phyloP scores from a whole-genome alignment of 2,797 vertebrate genomes.

The Mormyrus proboscirostris region DNA sequence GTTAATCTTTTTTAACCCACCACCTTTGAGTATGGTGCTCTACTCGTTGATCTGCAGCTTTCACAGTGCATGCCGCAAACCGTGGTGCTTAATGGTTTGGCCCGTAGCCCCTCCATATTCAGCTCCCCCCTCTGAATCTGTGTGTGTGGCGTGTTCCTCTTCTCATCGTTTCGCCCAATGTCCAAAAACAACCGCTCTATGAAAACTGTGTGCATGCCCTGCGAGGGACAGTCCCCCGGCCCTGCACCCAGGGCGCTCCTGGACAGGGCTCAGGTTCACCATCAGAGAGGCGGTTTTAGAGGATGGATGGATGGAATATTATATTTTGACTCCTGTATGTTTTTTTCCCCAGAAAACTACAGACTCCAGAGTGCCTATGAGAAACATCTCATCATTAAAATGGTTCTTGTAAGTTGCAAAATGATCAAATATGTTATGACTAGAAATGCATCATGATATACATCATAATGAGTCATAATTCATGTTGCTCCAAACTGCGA shows the following conservation, averaged over 20 bases:
- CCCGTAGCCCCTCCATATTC: not conserved
- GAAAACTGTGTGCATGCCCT: not conserved
- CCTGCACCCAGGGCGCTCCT: not conserved
- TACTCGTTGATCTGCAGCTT: not conserved
- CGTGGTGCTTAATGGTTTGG: not conserved
- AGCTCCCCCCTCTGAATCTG: not conserved
- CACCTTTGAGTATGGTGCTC: not conserved
- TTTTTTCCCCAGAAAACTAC: conserved; percentile 77
- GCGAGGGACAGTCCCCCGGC: not conserved
- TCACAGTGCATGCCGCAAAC: not conserved
- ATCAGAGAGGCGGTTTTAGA: not conserved
- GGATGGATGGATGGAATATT: not conserved
- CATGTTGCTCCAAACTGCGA: not conserved
- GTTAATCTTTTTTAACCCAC: not conserved
- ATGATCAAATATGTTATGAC: not conserved
- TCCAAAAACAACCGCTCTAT: not conserved
- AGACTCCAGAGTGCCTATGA: conserved; percentile 98
- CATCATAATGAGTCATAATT: not conserved
- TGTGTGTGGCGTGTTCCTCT: not conserved
- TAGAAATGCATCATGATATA: not conserved
- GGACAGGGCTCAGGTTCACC: not conserved
- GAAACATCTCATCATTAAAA: conserved; percentile 98
- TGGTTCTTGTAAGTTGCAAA: conserved; percentile 82
- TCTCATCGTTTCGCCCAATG: not conserved
- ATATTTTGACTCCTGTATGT: not conserved